Base-by-base conservation (phyloP, 2,113 vertebrate species). In the Tupaia tana region DNA sequence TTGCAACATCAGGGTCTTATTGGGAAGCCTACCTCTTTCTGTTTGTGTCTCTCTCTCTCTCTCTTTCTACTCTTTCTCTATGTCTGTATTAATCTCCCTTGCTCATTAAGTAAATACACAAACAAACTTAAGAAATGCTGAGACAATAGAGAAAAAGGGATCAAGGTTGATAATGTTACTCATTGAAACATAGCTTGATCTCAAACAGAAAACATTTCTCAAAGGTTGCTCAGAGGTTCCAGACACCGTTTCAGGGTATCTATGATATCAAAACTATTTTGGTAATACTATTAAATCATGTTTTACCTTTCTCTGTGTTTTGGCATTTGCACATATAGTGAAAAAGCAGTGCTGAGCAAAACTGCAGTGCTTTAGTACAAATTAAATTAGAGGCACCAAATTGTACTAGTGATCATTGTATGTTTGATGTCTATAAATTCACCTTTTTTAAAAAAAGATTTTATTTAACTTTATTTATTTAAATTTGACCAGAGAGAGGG, bases 191-290 rank as follows among this genome's bases (percentile, higher is more conserved):
- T 34, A 22, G 5, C 52, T 94, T 67, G 67, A 22, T 74, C 34
- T 82, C 7, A 67, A 43, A 27, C 54, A 58, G 43, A 73, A 90
- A 7, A n/a, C 16, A 54, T 86, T 81, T 94, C 18, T 87, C 27
- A 61, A 66, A 81, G 63, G 71, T 18, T 89, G 13, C 58, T 85
- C 27, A 63, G 58, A 0, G 10, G 3, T 67, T 84, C 66, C 2
- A 27, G 22, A 78, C 27, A 90, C 54, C 43, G 59, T 77, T 78
- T 27, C 27, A 67, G 13, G 20, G 10, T 59, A 15, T 67, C 25
- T 78, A 7, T 61, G 27, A 95, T 22, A 66, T 54, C 27, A 85
- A 90, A 95, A 89, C 31, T 74, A 58, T 81, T 91, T 87, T 86
- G 25, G 70, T 67, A 59, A 18, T 86, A 34, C 12, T 71, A 54